Conservation (phyloP, 2,113 vertebrate species). For the Myodes glareolus region DNA sequence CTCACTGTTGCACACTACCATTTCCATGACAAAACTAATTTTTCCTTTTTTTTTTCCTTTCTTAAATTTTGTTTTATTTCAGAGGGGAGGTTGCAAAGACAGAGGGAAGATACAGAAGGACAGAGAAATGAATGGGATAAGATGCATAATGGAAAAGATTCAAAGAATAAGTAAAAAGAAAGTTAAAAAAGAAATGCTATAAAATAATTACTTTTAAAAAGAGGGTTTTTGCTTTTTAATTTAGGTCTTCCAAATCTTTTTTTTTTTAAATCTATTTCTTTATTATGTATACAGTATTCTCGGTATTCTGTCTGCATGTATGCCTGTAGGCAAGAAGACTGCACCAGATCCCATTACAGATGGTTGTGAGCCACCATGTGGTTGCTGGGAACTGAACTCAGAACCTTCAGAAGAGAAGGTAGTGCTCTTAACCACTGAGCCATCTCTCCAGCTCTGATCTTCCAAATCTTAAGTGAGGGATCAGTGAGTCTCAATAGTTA, state of each 20-base stretch:
- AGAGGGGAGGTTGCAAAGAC: neutral
- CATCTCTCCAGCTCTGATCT: too few species aligned
- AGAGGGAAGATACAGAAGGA: neutral
- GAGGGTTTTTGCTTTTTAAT: neutral
- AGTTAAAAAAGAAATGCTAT: neutral
- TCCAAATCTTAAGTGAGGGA: neutral
- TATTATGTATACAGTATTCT: too few species aligned
- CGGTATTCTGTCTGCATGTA: too few species aligned
- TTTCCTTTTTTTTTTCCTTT: neutral
- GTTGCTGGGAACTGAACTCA: too few species aligned
- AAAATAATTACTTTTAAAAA: neutral
- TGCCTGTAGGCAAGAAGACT: too few species aligned
- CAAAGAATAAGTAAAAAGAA: neutral
- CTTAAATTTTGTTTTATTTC: neutral
- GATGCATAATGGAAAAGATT: neutral
- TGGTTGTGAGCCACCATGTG: too few species aligned
- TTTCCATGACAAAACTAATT: neutral
- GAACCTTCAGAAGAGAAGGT: too few species aligned
- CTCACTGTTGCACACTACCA: neutral
- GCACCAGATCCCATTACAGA: too few species aligned
- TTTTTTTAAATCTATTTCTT: too few species aligned
- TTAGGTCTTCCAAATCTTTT: neutral
- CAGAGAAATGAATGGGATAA: neutral
- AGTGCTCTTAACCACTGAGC: too few species aligned
- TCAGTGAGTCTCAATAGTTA: too few species aligned